Percentiles rank a stretch among this genome's conserved stretches.
Conservation (phyloP, 2,888 invertebrate genomes). For the Ptilodon capucinus region DNA sequence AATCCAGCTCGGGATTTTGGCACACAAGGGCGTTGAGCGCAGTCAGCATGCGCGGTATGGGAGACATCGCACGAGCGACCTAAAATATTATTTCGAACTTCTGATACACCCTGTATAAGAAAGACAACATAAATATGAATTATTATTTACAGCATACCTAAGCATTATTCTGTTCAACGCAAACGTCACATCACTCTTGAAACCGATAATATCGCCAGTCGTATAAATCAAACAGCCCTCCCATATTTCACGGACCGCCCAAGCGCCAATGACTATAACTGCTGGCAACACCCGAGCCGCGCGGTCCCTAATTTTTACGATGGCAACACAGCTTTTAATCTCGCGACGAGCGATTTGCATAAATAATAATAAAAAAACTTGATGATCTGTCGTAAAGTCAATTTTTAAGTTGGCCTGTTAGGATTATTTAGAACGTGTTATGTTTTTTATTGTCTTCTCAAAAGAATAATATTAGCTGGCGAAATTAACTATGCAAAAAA, state of each 20-base stretch:
- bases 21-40: too few relatives aligned
- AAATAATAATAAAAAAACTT: constrained; percentile 7
- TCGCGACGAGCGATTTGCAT: constrained; percentile 30
- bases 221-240: constrained; percentile 30
- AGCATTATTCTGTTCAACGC: constrained; percentile 14
- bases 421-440: not conserved
- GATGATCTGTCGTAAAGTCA: not conserved
- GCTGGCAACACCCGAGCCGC: constrained; percentile 25
- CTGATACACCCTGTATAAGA: too few relatives aligned
- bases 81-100: too few relatives aligned
- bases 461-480: not conserved
- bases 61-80: too few relatives aligned
- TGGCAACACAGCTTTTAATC: constrained; percentile 32
- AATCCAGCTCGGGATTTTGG: too few relatives aligned
- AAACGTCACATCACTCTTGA: constrained; percentile 30
- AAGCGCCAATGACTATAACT: constrained; percentile 26
- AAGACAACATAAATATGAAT: too few relatives aligned
- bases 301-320: constrained; percentile 36
- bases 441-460: not conserved
- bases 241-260: constrained; percentile 42
- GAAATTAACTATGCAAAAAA: not conserved
- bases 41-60: too few relatives aligned
- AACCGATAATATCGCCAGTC: constrained; percentile 19
- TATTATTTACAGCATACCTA: constrained; percentile 2
- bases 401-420: not conserved